Evolutionary conservation across 2,113 vertebrate species (phyloP), one percentile per base, ranked within the genome.

Genomic region (Coptodon bakossiorum): DNA sequence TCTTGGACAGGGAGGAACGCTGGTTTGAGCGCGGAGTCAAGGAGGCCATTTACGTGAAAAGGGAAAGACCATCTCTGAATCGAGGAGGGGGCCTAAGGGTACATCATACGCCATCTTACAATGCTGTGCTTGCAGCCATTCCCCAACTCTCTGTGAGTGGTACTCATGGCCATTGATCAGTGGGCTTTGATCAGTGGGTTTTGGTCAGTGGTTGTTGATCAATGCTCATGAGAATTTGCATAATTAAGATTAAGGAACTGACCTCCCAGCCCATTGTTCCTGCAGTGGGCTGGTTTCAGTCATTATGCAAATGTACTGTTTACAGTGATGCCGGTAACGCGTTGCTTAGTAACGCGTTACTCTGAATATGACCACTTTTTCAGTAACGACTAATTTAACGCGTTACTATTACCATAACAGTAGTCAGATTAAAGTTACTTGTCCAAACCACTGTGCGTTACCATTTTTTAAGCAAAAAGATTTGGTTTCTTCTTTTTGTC

Each of bases 291-390:
- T 22, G 22, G 22, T 22, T 22, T 22, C 22, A 22, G 22, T 22
- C 22, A 22, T 22, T 22, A 22, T 22, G 22, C 1, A 12, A 54
- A 12, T 54, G 0, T 22, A 22, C 9, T 38, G 36, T 38, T 38
- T 38, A 38, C 50, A 52, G 3, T 52, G 50, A 52, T n/a, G 50
- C 50, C 8, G 3, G 50, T 52, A 52, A 9, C 19, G 2, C 5
- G 2, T n/a, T 52, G 9, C 50, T 52, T 3, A 52, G 50, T 52
- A 52, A 52, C 9, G 19, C 9, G 50, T 52, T 19, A 52, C 48
- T 52, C 17, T 19, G 50, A 52, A 52, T 52, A 19, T 19, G 17
- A 52, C 50, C 50, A 3, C 50, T 52, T 52, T 9, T 52, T 9
- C 50, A 52, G 50, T 52, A 9, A 19, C 17, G 50, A 52, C 50